Base-by-base conservation (phyloP, 2,888 invertebrate genomes). In the Tenthredo livida region DNA sequence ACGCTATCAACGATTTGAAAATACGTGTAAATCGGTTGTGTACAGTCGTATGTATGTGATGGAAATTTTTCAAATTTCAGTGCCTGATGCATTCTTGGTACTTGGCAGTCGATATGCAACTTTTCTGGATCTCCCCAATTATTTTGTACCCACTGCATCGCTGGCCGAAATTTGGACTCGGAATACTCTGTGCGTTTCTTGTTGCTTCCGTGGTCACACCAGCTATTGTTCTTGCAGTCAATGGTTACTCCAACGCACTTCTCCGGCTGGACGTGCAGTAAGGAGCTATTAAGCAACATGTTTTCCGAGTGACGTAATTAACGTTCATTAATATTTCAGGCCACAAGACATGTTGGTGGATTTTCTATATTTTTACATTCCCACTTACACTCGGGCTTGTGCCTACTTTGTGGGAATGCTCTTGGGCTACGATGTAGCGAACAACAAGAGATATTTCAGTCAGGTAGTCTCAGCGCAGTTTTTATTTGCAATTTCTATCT, bases 21-120 rank as follows among this genome's bases (percentile, higher is more conserved):
- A 85, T 7, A 70, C 33, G 4, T 72, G 25, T 84, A 29, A 50
- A 29, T 85, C 65, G 43, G 54, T 61, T 10, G 54, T 10, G 54
- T 50, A 17, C 78, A 72, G 7, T n/a, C n/a, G n/a, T n/a, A n/a
- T n/a, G n/a, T 43, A 21, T 21, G 43, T 29, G 21, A 73, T 10
- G 10, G 21, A 73, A 43, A 43, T 7, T 73, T 0, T 29, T n/a
- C 17, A 29, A 29, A 67, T 89, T 89, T 82, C 83, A 92, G 94
- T 95, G 95, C 89, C 89, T 95, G 43, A 92, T 93, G 43, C 95
- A 95, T 88, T 93, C 94, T 0, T 95, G 95, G 95, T 95, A 77
- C 17, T 40, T 78, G 15, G 80, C 85, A 25, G 85, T 70, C 33
- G 85, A 85, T n/a, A 85, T 85, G 85, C 85, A 85, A 29, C 85